Conservation (phyloP, 2,888 invertebrate genomes). For the Chouioia cunea region DNA sequence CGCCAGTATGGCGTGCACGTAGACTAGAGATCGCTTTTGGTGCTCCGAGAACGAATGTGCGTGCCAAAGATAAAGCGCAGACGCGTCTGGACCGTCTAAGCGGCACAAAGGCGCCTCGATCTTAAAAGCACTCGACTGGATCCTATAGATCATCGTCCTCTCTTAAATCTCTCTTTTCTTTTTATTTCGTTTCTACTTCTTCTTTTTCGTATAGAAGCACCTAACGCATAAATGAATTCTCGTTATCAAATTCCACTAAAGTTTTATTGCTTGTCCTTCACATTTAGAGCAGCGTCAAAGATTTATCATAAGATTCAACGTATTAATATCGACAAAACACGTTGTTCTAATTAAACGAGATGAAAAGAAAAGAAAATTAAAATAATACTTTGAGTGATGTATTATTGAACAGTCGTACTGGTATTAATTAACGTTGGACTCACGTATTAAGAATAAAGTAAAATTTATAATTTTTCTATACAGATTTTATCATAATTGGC, state of each 20-base stretch:
- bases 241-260: neutral
- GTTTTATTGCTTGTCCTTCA: too few relatives aligned
- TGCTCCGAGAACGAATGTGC: constrained; percentile 7
- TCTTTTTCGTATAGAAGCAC: neutral
- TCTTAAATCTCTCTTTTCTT: neutral
- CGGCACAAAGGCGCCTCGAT: constrained; percentile 33
- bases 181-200: neutral
- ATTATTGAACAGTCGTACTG: too few relatives aligned
- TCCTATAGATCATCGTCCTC: constrained; percentile 35
- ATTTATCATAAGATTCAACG: too few relatives aligned
- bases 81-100: constrained; percentile 16
- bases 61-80: constrained; percentile 37
- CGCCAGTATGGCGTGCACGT: constrained; percentile 1
- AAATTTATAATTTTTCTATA: too few relatives aligned
- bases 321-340: too few relatives aligned
- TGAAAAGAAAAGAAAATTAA: too few relatives aligned
- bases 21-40: neutral
- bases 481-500: too few relatives aligned
- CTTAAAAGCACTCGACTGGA: constrained; percentile 38
- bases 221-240: neutral
- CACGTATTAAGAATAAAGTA: too few relatives aligned
- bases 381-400: too few relatives aligned
- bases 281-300: too few relatives aligned
- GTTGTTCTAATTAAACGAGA: too few relatives aligned
- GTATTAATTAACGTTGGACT: too few relatives aligned